Percentiles rank a stretch among this genome's conserved stretches.
phyloP scores from a whole-genome alignment of 2,113 vertebrate genomes.

The Myanophis thanlyinensis region DNA sequence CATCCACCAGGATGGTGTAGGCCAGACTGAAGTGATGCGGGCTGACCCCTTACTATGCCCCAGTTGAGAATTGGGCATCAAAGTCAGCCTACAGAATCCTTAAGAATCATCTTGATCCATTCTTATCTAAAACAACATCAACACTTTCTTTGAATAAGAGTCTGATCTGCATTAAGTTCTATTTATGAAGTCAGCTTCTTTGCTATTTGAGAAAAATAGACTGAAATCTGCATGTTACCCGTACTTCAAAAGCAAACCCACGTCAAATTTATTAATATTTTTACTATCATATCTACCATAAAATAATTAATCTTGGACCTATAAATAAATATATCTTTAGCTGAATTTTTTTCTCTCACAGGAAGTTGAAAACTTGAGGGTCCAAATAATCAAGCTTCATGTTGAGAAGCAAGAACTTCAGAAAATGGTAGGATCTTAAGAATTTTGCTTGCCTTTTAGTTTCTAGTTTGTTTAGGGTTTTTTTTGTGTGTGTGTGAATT shows the following conservation, averaged over 20 bases:
- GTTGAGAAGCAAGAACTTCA: conserved; percentile 81
- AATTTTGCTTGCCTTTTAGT: background rate
- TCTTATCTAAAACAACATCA: background rate
- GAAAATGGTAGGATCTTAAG: conserved; percentile 70
- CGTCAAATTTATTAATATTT: background rate
- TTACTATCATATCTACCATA: background rate
- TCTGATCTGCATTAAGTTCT: background rate
- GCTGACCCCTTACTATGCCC: no score
- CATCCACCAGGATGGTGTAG: no score
- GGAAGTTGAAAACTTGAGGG: conserved; percentile 83
- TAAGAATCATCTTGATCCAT: background rate
- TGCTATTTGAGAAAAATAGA: background rate
- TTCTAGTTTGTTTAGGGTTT: background rate
- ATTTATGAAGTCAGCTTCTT: background rate
- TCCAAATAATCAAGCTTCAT: conserved; percentile 79
- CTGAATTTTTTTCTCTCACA: conserved; percentile 46
- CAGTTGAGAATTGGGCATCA: background rate
- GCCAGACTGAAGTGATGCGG: no score
- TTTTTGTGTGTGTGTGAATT: background rate
- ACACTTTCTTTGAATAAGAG: background rate
- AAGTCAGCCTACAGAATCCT: background rate
- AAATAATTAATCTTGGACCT: background rate
- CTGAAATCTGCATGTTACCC: background rate
- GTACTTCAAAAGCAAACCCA: background rate
- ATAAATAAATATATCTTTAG: background rate